Evolutionary conservation across 2,888 invertebrate genomes (phyloP), one percentile per base, ranked within the genome.

Genomic region (Miltochrista miniata): DNA sequence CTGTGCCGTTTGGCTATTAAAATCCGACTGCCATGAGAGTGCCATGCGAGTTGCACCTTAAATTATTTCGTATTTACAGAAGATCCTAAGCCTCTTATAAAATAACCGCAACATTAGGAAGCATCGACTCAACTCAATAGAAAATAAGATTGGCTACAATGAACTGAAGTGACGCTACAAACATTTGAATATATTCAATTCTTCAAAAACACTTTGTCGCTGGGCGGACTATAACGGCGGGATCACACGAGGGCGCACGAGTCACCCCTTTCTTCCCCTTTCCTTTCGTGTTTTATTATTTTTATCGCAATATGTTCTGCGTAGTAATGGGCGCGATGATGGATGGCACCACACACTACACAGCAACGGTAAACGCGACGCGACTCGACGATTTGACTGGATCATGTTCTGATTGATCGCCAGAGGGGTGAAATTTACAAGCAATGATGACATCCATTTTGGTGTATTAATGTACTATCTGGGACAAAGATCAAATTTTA

Each of bases 351-450:
- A 38, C 30, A 35, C 40, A 33, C 44, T 45, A 38, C 30, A 35
- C 39, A 56, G 41, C 42, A 24, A 24, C 18, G 18, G 18, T 24
- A 49, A 42, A 52, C 53, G 33, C 44, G 36, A 52, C 53, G 33
- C 44, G 36, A 48, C 33, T 37, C 49, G 11, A 15, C 45, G 43
- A 31, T 48, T 34, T 44, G 48, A 42, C 55, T 37, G 51, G 54
- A 44, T 58, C 56, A 43, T 51, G 51, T 53, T 69, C 51, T 56
- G 64, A 66, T 69, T 59, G 67, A 66, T 69, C 50, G 52, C 46
- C 13, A 12, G 13, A 29, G 54, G 54, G 54, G 62, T 37, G 24
- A 37, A 39, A 12, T 11, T 49, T 29, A 44, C 34, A 37, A 34
- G 41, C 31, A n/a, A n/a, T 18, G 8, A 15, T 9, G 40, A 24